Conservation (phyloP, 1,140 invertebrate species). For the Diorhabda sublineata region DNA sequence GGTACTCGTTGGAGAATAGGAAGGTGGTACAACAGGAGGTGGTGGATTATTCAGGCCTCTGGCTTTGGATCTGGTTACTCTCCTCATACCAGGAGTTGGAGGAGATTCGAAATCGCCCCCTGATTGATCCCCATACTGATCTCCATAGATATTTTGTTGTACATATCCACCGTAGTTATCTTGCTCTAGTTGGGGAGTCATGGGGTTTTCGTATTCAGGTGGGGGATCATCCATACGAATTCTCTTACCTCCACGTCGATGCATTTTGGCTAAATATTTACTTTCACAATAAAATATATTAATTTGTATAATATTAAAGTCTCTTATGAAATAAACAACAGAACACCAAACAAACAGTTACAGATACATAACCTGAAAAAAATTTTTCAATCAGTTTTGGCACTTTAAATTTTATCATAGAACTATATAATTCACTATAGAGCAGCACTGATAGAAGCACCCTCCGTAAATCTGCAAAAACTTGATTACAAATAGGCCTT, state of each 20-base stretch:
- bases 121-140: slow-evolving; percentile 39
- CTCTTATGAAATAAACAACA: too few species aligned
- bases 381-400: too few species aligned
- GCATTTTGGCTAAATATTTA: slow-evolving; percentile 55
- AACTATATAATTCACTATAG: too few species aligned
- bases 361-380: too few species aligned
- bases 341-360: too few species aligned
- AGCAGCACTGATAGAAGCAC: too few species aligned
- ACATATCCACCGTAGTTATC: slow-evolving; percentile 50
- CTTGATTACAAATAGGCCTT: too few species aligned
- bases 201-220: slow-evolving; percentile 76
- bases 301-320: too few species aligned
- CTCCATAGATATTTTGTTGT: slow-evolving; percentile 32
- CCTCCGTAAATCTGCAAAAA: too few species aligned
- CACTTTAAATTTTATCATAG: too few species aligned
- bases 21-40: slow-evolving; percentile 24
- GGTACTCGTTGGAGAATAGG: slow-evolving; percentile 36
- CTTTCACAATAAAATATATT: background rate
- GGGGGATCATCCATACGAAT: slow-evolving; percentile 89
- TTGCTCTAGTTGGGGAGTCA: slow-evolving; percentile 64
- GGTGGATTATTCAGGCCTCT: slow-evolving; percentile 45
- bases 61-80: slow-evolving; percentile 51
- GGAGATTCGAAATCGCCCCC: slow-evolving; percentile 46
- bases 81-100: slow-evolving; percentile 44
- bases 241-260: slow-evolving; percentile 77